Percentiles rank a stretch among this genome's conserved stretches.
Conservation (phyloP, 1,140 invertebrate genomes). For the Panagrolaimus sp. region DNA sequence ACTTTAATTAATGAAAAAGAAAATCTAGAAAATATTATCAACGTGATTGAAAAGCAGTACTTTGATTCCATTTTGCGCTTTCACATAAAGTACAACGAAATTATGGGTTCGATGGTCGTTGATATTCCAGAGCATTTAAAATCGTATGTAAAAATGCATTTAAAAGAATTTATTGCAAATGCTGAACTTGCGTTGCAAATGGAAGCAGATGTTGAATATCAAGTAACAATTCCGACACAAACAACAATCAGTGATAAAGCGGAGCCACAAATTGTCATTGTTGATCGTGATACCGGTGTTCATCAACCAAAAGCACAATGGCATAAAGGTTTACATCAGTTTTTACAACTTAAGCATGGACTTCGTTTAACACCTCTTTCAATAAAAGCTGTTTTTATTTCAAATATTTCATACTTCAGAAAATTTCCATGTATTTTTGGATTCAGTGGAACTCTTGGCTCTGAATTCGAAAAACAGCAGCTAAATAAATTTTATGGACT, state of each 20-base stretch:
- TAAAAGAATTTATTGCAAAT: not conserved
- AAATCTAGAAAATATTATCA: too few relatives aligned
- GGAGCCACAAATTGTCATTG: too few relatives aligned
- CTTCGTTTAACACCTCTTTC: constrained; percentile 54
- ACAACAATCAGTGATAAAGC: too few relatives aligned
- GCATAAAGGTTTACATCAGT: constrained; percentile 60
- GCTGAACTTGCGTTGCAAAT: not conserved
- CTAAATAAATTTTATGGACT: not conserved
- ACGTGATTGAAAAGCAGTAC: not conserved
- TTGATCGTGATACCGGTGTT: constrained; percentile 58
- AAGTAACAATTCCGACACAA: not conserved
- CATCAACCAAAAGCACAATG: constrained; percentile 58
- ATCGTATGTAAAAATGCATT: not conserved
- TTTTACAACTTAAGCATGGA: constrained; percentile 60
- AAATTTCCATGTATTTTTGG: constrained; percentile 59
- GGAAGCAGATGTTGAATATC: not conserved
- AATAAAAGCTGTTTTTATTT: constrained; percentile 59
- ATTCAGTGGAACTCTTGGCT: constrained; percentile 59
- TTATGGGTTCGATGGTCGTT: not conserved
- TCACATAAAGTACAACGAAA: too few relatives aligned
- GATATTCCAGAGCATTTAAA: not conserved
- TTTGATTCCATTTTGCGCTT: too few relatives aligned
- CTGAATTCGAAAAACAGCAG: not conserved
- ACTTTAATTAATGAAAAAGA: too few relatives aligned
- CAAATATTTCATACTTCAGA: constrained; percentile 59